Evolutionary conservation across 2,113 vertebrate genomes (phyloP).

Genomic region (Tetrax tetrax): DNA sequence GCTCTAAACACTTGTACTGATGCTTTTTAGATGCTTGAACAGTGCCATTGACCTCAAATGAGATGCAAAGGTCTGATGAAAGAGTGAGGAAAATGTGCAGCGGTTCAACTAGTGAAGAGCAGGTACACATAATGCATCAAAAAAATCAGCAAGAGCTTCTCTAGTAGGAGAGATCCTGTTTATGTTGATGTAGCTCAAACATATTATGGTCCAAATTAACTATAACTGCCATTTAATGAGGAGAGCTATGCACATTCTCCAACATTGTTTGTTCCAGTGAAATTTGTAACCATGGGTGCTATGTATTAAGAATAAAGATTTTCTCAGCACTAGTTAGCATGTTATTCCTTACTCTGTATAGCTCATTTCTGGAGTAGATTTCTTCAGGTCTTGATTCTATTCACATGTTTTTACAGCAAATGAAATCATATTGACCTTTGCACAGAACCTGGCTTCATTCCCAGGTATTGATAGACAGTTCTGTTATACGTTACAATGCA

Average conservation of each 20-base stretch:
- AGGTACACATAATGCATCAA: neutral
- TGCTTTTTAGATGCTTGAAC: neutral
- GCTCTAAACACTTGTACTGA: neutral
- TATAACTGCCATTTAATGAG: neutral
- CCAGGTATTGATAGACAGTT: neutral
- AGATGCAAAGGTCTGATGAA: neutral
- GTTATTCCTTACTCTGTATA: neutral
- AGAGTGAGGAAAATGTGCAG: neutral
- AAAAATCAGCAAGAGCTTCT: neutral
- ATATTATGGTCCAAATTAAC: neutral
- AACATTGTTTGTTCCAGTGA: neutral
- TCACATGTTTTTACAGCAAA: neutral
- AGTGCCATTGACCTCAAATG: neutral
- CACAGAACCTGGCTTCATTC: neutral
- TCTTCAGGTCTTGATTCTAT: neutral
- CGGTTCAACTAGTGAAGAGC: neutral
- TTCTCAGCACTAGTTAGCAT: neutral
- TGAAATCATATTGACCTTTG: neutral
- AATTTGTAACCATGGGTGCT: neutral
- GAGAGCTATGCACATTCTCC: neutral
- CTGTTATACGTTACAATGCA: neutral
- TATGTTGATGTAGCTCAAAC: neutral
- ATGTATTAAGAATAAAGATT: neutral
- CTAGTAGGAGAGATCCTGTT: neutral
- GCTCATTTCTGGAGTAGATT: neutral